Percentiles rank a stretch among this genome's conserved stretches.
Conservation (phyloP, 2,888 invertebrate genomes). For the Tenthredo scrophulariae region DNA sequence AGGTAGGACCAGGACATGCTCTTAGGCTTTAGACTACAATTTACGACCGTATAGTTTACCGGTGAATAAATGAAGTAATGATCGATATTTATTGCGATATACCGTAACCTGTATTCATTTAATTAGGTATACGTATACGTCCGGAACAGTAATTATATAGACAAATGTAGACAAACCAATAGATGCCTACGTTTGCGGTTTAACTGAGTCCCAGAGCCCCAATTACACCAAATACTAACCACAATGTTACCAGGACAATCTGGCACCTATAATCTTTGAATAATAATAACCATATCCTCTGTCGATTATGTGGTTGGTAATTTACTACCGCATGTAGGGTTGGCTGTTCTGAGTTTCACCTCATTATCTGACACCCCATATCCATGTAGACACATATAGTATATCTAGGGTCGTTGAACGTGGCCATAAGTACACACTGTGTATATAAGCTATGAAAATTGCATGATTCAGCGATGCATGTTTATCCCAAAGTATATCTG, state of each 20-base stretch:
- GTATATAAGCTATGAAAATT: background rate
- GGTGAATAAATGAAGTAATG: background rate
- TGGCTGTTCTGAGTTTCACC: slow-evolving; percentile 1
- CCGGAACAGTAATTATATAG: background rate
- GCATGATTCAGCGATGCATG: background rate
- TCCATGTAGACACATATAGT: background rate
- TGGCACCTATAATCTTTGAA: slow-evolving; percentile 5
- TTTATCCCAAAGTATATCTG: background rate
- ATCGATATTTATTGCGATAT: background rate
- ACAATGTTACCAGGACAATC: slow-evolving; percentile 15
- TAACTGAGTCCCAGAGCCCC: background rate
- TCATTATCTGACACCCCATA: background rate
- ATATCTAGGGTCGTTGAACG: background rate
- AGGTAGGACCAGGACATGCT: too few relatives aligned
- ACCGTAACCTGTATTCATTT: background rate
- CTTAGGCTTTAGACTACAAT: background rate
- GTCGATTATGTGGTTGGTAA: slow-evolving; percentile 1
- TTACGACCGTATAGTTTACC: background rate
- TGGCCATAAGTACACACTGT: background rate
- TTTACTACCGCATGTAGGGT: background rate
- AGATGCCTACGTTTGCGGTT: background rate
- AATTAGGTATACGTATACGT: background rate
- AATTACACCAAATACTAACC: background rate
- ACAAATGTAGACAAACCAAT: background rate
- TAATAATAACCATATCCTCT: background rate